phyloP scores from a whole-genome alignment of 2,113 vertebrate genomes.

The Hippocampus comes region DNA sequence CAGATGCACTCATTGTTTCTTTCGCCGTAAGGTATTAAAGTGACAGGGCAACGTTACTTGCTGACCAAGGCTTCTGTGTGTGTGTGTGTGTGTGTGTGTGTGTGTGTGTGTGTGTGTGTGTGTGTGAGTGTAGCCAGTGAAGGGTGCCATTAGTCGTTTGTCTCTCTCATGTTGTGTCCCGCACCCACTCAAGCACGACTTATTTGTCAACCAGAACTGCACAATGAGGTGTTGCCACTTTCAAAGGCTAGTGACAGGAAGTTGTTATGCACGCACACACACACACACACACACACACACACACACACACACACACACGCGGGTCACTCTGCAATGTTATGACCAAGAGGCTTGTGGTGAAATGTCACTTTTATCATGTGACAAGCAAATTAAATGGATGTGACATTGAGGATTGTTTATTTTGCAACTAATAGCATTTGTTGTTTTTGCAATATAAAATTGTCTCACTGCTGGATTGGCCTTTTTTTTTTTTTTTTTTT shows the following conservation, averaged over 20 bases:
- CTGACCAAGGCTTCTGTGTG: conserved; percentile 4
- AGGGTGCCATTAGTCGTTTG: conserved; percentile 42
- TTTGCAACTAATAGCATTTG: conserved; percentile 8
- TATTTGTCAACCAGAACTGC: conserved; percentile 43
- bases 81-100: neutral
- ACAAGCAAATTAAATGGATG: conserved; percentile 23
- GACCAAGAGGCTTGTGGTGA: conserved; percentile 24
- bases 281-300: neutral
- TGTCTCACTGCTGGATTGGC: neutral
- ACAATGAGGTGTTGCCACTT: conserved; percentile 64
- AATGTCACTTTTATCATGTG: conserved; percentile 35
- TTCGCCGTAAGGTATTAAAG: conserved; percentile 3
- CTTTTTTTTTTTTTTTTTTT: no score
- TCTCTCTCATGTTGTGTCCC: conserved; percentile 34
- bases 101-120: conserved; percentile 5
- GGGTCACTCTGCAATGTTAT: conserved; percentile 30
- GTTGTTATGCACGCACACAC: conserved; percentile 31
- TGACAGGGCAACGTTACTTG: neutral
- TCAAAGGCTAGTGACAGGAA: conserved; percentile 62
- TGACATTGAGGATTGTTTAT: conserved; percentile 20
- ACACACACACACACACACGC: neutral
- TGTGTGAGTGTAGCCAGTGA: conserved; percentile 23
- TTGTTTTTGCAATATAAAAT: neutral
- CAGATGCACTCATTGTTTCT: conserved; percentile 1
- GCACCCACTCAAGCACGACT: conserved; percentile 31